Evolutionary conservation across 1,140 invertebrate species (phyloP), one percentile per base, ranked within the genome.

Genomic region (Penaeus chinensis): DNA sequence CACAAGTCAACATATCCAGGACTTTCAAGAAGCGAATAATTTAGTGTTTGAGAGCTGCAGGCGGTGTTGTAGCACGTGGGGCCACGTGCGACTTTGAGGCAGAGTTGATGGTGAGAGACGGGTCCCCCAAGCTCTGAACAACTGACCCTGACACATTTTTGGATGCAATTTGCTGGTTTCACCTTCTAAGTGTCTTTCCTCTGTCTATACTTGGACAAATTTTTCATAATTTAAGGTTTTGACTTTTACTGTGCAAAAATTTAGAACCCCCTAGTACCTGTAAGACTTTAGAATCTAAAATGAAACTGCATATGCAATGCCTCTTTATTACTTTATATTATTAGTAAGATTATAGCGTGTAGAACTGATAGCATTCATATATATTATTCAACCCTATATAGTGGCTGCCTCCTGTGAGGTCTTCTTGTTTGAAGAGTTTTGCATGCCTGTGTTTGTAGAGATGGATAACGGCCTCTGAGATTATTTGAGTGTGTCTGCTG

Each of bases 181-280:
- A 87, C 80, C 86, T 83, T 87, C 86, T 87, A 82, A 82, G 86
- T 87, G 86, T 87, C 86, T 87, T 87, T 87, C 86, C 80, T 87
- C 71, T 74, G 79, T 87, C 86, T 87, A 71, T 74, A 87, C 54
- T 74, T 82, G 63, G 74, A 54, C 66, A 82, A 82, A 65, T 82
- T 87, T 82, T 78, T 82, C 60, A 16, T 84, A 84, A 69, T 87
- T 63, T 82, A 81, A 87, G 79, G 79, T 82, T 87, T 87, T 87
- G 47, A 87, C 79, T 80, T 85, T 77, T 82, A 82, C 85, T 87
- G 85, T 87, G 85, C 85, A 87, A 87, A 87, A 87, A 71, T 74
- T 81, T 74, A 82, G 63, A 71, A 82, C 69, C 84, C 85, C 71
- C 65, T 87, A 87, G 85, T 87, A 87, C 85, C 85, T 87, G 85